Conservation (phyloP, 2,888 invertebrate genomes). For the Nysson spinosus region DNA sequence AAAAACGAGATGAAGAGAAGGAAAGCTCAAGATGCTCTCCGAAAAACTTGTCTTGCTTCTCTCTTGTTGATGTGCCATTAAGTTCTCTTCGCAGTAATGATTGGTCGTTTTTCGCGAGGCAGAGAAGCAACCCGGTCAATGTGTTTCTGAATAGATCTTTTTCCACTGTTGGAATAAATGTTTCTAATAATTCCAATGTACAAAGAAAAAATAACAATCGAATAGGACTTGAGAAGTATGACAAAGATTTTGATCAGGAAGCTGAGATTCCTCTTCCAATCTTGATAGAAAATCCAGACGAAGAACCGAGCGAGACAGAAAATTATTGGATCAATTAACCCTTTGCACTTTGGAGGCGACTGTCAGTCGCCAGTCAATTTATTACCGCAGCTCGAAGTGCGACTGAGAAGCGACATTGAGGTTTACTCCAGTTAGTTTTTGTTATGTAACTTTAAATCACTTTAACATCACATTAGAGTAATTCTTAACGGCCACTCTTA, state of each 20-base stretch:
- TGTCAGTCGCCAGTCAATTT: too few species aligned
- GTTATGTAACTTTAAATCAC: too few species aligned
- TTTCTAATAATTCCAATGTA: neutral
- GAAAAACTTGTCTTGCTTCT: neutral
- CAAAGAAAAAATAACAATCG: neutral
- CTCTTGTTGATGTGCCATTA: neutral
- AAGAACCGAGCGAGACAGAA: neutral
- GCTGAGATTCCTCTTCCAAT: neutral
- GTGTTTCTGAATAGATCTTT: slow-evolving; percentile 17
- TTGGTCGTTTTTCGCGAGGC: neutral
- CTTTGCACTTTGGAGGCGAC: too few species aligned
- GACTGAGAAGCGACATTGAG: too few species aligned
- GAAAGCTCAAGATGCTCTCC: neutral
- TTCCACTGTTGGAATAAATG: slow-evolving; percentile 1
- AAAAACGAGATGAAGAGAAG: neutral
- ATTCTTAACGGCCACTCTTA: too few species aligned
- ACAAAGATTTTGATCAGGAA: neutral
- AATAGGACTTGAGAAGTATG: too few species aligned
- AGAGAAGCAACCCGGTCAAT: neutral
- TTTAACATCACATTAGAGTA: too few species aligned
- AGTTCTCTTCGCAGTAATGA: neutral
- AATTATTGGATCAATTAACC: too few species aligned
- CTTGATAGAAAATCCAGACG: neutral
- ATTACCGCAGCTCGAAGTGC: too few species aligned
- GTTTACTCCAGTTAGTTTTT: too few species aligned